Percentiles rank a stretch among this genome's conserved stretches.
These are phyloP conservation scores for Palythoa grandis DNA, from an alignment of 92 coral and sea anemone genomes.

Conservation along the genomic window DNA sequence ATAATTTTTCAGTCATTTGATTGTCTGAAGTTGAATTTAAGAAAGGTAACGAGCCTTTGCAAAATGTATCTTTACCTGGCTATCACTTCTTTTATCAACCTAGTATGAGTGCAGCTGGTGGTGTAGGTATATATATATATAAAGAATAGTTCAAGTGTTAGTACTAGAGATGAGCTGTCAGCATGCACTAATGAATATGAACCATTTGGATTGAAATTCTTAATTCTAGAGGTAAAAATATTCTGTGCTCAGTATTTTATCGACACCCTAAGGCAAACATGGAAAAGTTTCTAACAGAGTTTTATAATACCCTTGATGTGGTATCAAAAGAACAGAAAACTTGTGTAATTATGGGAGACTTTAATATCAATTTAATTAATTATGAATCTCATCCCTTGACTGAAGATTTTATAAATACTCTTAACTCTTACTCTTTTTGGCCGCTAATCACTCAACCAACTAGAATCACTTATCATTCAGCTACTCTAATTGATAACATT, in stretches of 20 bases:
- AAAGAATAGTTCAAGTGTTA: conserved; percentile 19
- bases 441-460: conserved; percentile 38
- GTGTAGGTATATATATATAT: conserved; percentile 50
- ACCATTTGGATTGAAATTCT: conserved; percentile 43
- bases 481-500: neutral
- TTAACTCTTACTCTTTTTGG: conserved; percentile 35
- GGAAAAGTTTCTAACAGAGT: neutral
- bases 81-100: conserved; percentile 53
- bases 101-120: conserved; percentile 55
- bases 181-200: conserved; percentile 15
- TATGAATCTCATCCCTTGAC: conserved; percentile 32
- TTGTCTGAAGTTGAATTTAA: conserved; percentile 51
- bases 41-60: neutral
- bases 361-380: conserved; percentile 49
- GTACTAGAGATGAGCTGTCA: conserved; percentile 20
- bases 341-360: conserved; percentile 64
- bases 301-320: conserved; percentile 6
- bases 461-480: neutral
- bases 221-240: neutral
- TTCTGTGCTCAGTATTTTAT: conserved; percentile 35
- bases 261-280: conserved; percentile 40
- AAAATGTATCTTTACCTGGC: conserved; percentile 41
- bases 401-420: conserved; percentile 40
- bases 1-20: conserved; percentile 58
- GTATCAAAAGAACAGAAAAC: conserved; percentile 38